phyloP scores from a whole-genome alignment of 1,140 invertebrate species.

The Orchestia grillus region DNA sequence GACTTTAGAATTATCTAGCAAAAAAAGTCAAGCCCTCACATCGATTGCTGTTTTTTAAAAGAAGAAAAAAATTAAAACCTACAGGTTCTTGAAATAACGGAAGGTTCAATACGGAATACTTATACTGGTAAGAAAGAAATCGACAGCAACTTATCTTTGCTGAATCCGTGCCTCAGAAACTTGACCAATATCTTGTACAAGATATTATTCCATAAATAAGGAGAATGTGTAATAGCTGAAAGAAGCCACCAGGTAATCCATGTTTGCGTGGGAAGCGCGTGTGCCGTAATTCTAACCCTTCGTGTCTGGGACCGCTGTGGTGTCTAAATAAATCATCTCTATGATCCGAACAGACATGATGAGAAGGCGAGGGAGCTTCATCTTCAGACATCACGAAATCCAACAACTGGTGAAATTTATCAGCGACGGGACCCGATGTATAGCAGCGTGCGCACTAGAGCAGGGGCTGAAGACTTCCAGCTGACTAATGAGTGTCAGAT shows the following conservation, averaged over 20 bases:
- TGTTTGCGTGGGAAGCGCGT: not conserved
- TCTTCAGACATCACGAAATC: not conserved
- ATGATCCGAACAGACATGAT: not conserved
- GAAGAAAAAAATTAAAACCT: not conserved
- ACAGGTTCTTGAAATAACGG: not conserved
- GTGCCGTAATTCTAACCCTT: not conserved
- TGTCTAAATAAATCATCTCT: not conserved
- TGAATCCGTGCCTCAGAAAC: not conserved
- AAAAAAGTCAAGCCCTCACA: not conserved
- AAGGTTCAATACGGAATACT: not conserved
- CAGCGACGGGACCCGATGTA: not conserved
- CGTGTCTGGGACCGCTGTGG: not conserved
- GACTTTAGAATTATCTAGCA: not conserved
- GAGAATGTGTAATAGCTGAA: not conserved
- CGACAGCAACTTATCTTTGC: not conserved
- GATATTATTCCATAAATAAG: not conserved
- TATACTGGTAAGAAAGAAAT: too few species aligned
- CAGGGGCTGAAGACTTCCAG: not conserved
- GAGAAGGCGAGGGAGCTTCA: not conserved
- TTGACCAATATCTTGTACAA: not conserved
- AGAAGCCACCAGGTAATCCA: not conserved
- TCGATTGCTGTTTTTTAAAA: not conserved
- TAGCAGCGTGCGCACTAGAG: not conserved
- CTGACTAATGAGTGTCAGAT: constrained; percentile 7
- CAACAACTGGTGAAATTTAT: not conserved